Evolutionary conservation across 2,888 invertebrate species (phyloP).

Genomic region (Tiliacea aurago): DNA sequence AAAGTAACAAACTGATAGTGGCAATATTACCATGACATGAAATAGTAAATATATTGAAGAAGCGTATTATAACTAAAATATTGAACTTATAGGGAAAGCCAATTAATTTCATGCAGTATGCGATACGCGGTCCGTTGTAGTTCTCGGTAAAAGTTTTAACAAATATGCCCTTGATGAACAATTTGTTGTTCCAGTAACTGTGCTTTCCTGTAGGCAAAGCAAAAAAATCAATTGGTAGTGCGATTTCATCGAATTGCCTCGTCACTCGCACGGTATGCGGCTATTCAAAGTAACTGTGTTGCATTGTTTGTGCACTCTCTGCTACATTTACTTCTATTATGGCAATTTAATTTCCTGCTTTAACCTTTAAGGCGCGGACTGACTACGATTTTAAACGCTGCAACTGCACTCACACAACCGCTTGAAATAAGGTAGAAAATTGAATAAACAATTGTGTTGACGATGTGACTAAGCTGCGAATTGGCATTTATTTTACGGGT

Average conservation of each 20-base stretch:
- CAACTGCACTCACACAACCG: too few species aligned
- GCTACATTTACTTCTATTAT: constrained; percentile 26
- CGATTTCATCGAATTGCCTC: constrained; percentile 55
- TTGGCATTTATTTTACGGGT: too few species aligned
- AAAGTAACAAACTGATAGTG: not conserved
- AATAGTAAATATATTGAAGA: not conserved
- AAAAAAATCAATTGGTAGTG: constrained; percentile 58
- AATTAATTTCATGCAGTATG: constrained; percentile 35
- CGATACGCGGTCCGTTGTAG: constrained; percentile 11
- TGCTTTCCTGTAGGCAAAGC: constrained; percentile 37
- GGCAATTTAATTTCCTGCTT: constrained; percentile 16
- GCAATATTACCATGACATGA: not conserved
- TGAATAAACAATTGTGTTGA: too few species aligned
- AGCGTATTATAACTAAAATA: not conserved
- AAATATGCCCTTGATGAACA: constrained; percentile 53
- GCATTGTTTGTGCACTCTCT: constrained; percentile 50
- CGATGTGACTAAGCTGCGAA: too few species aligned
- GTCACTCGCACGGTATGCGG: constrained; percentile 33
- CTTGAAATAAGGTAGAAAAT: too few species aligned
- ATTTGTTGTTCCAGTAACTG: constrained; percentile 51
- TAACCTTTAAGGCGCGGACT: too few species aligned
- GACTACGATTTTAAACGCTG: too few species aligned
- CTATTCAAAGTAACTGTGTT: constrained; percentile 38
- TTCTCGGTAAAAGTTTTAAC: constrained; percentile 57
- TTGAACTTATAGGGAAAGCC: constrained; percentile 15